Conservation (phyloP, 2,113 vertebrate genomes). For the Brachypteracias leptosomus region DNA sequence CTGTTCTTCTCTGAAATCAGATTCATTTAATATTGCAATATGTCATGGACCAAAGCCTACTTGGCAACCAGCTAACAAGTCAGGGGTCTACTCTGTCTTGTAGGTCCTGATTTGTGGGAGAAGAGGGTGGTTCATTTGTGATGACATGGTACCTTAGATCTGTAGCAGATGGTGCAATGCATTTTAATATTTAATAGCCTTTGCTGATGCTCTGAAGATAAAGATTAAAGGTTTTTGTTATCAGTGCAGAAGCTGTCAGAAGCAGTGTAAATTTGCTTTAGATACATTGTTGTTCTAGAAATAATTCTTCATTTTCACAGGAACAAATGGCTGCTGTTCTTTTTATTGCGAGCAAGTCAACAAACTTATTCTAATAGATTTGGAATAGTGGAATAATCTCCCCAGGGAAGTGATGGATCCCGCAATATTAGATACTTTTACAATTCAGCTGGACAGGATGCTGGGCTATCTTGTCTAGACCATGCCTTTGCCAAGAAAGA, state of each 20-base stretch:
- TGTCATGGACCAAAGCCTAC: background rate
- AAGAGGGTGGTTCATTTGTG: background rate
- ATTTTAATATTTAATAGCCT: background rate
- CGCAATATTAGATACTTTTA: background rate
- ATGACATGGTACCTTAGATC: background rate
- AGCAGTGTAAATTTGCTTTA: background rate
- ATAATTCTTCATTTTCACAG: background rate
- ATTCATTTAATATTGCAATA: background rate
- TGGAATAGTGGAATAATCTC: background rate
- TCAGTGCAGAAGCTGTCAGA: background rate
- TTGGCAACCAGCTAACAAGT: background rate
- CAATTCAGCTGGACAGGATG: background rate
- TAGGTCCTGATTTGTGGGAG: background rate
- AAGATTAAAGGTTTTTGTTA: background rate
- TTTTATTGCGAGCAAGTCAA: background rate
- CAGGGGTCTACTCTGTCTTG: background rate
- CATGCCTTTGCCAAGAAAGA: background rate
- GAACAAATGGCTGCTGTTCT: background rate
- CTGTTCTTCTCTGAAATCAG: accelerated
- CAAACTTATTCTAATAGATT: background rate
- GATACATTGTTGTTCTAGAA: background rate
- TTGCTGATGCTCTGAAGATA: background rate
- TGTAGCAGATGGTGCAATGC: background rate
- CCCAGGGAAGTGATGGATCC: background rate
- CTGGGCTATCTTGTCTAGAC: background rate